Conservation (phyloP, 2,797 vertebrate species). For the Hirundo rustica region DNA sequence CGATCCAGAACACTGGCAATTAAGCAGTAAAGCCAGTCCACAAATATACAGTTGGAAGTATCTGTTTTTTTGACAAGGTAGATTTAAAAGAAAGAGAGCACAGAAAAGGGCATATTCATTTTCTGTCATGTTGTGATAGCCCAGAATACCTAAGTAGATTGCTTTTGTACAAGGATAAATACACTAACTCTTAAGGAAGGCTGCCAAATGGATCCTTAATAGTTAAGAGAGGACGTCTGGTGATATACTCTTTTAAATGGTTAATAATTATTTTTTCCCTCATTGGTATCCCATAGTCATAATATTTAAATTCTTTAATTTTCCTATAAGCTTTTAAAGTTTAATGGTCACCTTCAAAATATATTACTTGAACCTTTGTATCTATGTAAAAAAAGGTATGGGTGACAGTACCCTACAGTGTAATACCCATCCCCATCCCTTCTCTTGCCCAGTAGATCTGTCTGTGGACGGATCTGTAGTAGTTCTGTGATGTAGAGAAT, state of each 20-base stretch:
- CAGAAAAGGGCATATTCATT: background rate
- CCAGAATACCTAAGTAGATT: background rate
- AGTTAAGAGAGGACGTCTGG: background rate
- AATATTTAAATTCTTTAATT: background rate
- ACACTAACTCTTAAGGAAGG: background rate
- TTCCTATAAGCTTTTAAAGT: background rate
- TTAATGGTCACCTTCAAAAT: background rate
- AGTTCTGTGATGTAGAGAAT: background rate
- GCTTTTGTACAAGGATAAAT: background rate
- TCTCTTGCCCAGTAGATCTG: background rate
- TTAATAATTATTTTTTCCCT: background rate
- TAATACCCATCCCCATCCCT: background rate
- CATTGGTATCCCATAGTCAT: background rate
- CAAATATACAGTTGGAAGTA: background rate
- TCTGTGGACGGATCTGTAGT: too few species aligned
- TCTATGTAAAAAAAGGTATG: background rate
- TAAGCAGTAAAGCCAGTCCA: background rate
- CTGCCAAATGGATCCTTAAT: background rate
- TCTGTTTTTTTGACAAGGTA: background rate
- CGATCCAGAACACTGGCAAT: background rate
- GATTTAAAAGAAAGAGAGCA: conserved; percentile 3
- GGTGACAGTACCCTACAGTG: background rate
- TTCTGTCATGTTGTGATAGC: conserved; percentile 16
- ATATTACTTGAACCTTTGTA: background rate
- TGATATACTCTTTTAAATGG: background rate